Evolutionary conservation across 2,113 vertebrate species (phyloP).

Genomic region (Phoenicopterus ruber): DNA sequence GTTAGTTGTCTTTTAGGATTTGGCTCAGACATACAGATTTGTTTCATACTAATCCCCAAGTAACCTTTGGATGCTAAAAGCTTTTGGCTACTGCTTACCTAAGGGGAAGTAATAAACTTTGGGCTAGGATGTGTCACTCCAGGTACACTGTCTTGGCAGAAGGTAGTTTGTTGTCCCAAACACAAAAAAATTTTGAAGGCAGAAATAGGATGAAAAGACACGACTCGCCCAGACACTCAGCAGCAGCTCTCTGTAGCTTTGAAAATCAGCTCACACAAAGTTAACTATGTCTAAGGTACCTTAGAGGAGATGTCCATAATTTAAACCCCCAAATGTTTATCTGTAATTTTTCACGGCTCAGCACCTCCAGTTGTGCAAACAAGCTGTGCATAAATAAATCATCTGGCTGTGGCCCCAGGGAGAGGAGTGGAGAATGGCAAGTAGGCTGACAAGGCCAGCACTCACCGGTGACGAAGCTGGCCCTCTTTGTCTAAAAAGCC

Average conservation of each 20-base stretch:
- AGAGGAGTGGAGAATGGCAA: background rate
- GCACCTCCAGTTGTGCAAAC: background rate
- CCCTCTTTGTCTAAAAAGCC: background rate
- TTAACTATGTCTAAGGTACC: background rate
- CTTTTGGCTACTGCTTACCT: background rate
- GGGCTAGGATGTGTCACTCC: background rate
- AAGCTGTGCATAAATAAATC: background rate
- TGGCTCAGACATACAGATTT: background rate
- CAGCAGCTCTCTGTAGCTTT: background rate
- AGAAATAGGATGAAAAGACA: background rate
- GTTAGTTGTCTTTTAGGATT: background rate
- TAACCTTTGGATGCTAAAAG: background rate
- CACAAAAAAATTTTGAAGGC: background rate
- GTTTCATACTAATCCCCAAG: background rate
- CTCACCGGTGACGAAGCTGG: rapidly evolving
- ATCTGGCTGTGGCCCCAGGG: background rate
- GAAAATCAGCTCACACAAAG: background rate
- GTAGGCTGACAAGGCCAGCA: background rate
- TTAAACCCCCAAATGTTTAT: background rate
- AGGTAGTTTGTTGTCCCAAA: background rate
- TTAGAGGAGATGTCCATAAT: background rate
- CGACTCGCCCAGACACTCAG: background rate
- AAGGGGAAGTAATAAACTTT: background rate
- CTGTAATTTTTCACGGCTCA: background rate
- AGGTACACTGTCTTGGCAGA: background rate